These are phyloP conservation scores for Patella ulyssiponensis DNA, from an alignment of 2,888 invertebrate genomes.

Conservation along the genomic window DNA sequence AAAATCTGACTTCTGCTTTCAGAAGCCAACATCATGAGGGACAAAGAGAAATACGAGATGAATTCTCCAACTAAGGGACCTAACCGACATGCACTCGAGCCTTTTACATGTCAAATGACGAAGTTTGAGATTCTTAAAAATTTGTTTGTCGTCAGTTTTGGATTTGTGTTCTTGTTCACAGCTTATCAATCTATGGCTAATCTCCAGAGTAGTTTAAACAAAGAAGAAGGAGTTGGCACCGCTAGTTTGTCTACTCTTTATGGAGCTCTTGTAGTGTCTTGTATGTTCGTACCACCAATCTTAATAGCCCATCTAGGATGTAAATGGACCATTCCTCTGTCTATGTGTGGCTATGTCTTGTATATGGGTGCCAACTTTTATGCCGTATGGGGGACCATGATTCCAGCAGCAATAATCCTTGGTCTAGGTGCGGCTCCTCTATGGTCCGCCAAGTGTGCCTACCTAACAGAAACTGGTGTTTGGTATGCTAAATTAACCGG, in stretches of 20 bases:
- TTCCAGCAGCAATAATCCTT: slow-evolving; percentile 87
- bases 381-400: slow-evolving; percentile 85
- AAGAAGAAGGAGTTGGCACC: slow-evolving; percentile 89
- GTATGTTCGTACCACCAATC: slow-evolving; percentile 80
- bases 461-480: slow-evolving; percentile 86
- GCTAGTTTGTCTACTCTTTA: slow-evolving; percentile 92
- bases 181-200: slow-evolving; percentile 96
- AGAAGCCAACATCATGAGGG: background rate
- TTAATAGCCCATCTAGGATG: slow-evolving; percentile 80
- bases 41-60: slow-evolving; percentile 1
- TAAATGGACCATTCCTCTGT: slow-evolving; percentile 94
- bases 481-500: slow-evolving; percentile 87
- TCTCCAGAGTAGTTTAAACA: slow-evolving; percentile 91
- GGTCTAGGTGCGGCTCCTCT: slow-evolving; percentile 96
- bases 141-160: slow-evolving; percentile 88
- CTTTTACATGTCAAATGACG: slow-evolving; percentile 37
- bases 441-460: slow-evolving; percentile 99
- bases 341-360: slow-evolving; percentile 93
- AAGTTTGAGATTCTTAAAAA: slow-evolving; percentile 85
- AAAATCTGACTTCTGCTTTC: background rate
- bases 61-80: background rate
- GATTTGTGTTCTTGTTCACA: slow-evolving; percentile 95
- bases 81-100: background rate
- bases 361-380: slow-evolving; percentile 96
- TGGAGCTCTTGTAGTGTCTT: slow-evolving; percentile 92